Evolutionary conservation across 2,888 invertebrate genomes (phyloP).

Genomic region (Phrixothrix hirtus): DNA sequence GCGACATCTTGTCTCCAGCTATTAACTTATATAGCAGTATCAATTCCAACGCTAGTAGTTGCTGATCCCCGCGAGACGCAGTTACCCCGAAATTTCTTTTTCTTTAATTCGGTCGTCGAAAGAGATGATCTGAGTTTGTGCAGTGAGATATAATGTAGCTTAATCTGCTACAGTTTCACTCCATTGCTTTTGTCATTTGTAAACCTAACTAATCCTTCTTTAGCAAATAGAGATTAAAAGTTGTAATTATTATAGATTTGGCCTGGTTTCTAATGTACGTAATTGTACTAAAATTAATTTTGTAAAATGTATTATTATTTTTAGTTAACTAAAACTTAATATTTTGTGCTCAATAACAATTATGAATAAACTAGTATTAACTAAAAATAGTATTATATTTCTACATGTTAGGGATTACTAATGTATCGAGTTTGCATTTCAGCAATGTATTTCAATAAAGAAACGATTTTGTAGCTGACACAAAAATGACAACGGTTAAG

Average conservation of each 20-base stretch:
- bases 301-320: too few species aligned
- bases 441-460: conserved; percentile 7
- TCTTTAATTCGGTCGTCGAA: conserved; percentile 34
- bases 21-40: conserved; percentile 58
- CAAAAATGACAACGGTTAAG: conserved; percentile 37
- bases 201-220: conserved; percentile 10
- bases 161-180: conserved; percentile 3
- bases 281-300: too few species aligned
- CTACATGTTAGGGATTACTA: too few species aligned
- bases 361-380: too few species aligned
- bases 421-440: too few species aligned
- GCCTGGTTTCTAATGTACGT: too few species aligned
- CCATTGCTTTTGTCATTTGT: conserved; percentile 8
- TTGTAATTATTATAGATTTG: too few species aligned
- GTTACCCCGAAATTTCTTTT: conserved; percentile 35
- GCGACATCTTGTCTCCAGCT: conserved; percentile 56
- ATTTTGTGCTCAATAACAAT: too few species aligned
- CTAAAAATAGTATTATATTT: too few species aligned
- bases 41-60: conserved; percentile 49
- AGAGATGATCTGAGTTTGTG: conserved; percentile 22
- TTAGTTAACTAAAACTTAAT: too few species aligned
- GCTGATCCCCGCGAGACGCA: conserved; percentile 40
- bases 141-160: conserved; percentile 20
- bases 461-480: conserved; percentile 30
- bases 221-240: too few species aligned